These are phyloP conservation scores for Lycaena phlaeas DNA, from an alignment of 2,888 invertebrate genomes.

Conservation along the genomic window DNA sequence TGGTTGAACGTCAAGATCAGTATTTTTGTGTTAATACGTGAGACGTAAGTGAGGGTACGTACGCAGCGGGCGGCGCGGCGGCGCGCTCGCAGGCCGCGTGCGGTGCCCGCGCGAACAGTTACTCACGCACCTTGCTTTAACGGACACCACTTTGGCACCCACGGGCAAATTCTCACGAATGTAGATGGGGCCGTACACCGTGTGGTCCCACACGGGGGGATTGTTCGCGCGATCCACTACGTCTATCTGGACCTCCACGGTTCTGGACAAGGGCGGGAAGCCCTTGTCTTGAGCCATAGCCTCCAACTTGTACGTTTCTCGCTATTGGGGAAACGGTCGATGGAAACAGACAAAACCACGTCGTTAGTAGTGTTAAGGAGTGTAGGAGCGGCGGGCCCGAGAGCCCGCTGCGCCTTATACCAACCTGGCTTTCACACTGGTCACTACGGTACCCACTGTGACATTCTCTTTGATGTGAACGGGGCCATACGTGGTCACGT, in stretches of 20 bases:
- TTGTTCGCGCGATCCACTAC: constrained; percentile 98
- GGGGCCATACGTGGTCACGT: constrained; percentile 95
- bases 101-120: constrained; percentile 73
- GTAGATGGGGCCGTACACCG: constrained; percentile 96
- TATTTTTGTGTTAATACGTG: too few species aligned
- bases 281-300: constrained; percentile 99
- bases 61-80: constrained; percentile 23
- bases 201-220: constrained; percentile 97
- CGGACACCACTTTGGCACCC: constrained; percentile 97
- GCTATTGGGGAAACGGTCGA: constrained; percentile 80
- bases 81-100: constrained; percentile 71
- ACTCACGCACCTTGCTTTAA: constrained; percentile 97
- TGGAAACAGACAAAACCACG: constrained; percentile 79
- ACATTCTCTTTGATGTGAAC: constrained; percentile 99
- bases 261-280: constrained; percentile 93
- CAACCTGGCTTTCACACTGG: constrained; percentile 98
- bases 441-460: constrained; percentile 98
- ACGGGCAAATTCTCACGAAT: constrained; percentile 98
- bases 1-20: too few species aligned
- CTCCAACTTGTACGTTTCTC: constrained; percentile 98
- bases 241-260: constrained; percentile 98
- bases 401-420: constrained; percentile 77
- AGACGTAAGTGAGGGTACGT: constrained; percentile 16
- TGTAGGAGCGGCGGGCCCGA: constrained; percentile 63
- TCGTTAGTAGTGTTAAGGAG: constrained; percentile 77